Evolutionary conservation across 2,797 vertebrate species (phyloP), one percentile per base, ranked within the genome.

Genomic region (Passerculus sandwichensis): DNA sequence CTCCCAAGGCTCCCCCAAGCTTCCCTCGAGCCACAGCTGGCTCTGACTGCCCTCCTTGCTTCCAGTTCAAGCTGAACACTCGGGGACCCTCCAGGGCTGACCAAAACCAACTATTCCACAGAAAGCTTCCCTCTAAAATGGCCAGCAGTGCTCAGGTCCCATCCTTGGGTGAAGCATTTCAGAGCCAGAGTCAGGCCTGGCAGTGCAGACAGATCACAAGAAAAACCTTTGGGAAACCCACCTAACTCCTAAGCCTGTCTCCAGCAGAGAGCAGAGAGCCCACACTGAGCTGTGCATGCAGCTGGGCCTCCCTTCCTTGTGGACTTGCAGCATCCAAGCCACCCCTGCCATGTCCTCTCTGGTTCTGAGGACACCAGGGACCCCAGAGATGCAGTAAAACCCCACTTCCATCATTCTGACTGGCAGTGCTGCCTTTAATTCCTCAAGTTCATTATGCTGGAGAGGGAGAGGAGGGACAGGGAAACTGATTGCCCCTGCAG

Each of bases 341-440:
- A 61, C n/a, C 40, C 50, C 21, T 4, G 4, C 34, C 34, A 14
- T 0, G 0, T 53, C 50, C 65, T 57, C 5, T 0, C 62, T 25
- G 57, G 9, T 12, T 72, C 71, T 72, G 60, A 47, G 76, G 67
- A 36, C 56, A 62, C 30, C 67, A 50, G 45, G 21, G 3, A 8
- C 20, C 15, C 48, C 36, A 42, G 0, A 0, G 11, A 48, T 30
- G 50, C 47, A 50, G 34, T 22, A 26, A 82, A 64, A 16, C 8
- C 32, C 38, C 38, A 30, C 18, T 40, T 57, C 11, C 11, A 3
- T 19, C 73, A 10, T 14, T 34, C 60, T 75, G 51, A 72, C 17
- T 6, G 14, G 13, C 32, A 75, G 45, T 1, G 1, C 5, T 60
- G 40, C 48, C 80, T 85, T 59, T 61, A n/a, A 72, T 47, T 84